These are phyloP conservation scores for Crocidura indochinensis DNA, from an alignment of 2,797 vertebrate genomes.

Conservation along the genomic window DNA sequence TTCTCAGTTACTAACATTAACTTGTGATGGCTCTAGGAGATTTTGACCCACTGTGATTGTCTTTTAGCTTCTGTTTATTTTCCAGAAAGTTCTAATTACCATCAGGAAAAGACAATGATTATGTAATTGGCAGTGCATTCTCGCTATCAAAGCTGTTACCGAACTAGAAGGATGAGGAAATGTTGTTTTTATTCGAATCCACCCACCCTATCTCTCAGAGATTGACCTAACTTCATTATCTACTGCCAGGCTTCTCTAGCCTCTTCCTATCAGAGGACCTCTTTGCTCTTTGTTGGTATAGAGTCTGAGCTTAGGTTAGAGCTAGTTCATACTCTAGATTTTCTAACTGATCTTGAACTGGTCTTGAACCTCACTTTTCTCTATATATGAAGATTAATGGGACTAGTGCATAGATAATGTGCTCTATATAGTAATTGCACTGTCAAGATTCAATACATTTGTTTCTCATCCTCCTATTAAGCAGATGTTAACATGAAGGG, in stretches of 20 bases:
- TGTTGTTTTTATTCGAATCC: not conserved
- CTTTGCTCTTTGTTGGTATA: not conserved
- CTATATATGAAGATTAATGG: not conserved
- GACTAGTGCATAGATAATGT: not conserved
- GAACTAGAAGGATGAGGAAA: not conserved
- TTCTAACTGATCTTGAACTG: not conserved
- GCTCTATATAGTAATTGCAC: not conserved
- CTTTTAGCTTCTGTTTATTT: constrained; percentile 1
- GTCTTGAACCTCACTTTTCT: not conserved
- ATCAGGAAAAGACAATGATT: not conserved
- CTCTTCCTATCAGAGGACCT: not conserved
- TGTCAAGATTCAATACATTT: not conserved
- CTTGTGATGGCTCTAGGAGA: not conserved
- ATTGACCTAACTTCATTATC: not conserved
- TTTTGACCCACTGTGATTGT: not conserved
- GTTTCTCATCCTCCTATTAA: not conserved
- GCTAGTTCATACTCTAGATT: not conserved
- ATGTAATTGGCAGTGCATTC: not conserved
- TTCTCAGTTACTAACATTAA: not conserved
- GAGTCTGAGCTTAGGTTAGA: not conserved
- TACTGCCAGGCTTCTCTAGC: not conserved
- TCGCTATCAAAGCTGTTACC: too few species aligned
- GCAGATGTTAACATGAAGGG: not conserved
- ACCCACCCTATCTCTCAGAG: not conserved
- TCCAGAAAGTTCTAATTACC: not conserved